Evolutionary conservation across 2,888 invertebrate species (phyloP).

Genomic region (Gisinianus flammeolus): DNA sequence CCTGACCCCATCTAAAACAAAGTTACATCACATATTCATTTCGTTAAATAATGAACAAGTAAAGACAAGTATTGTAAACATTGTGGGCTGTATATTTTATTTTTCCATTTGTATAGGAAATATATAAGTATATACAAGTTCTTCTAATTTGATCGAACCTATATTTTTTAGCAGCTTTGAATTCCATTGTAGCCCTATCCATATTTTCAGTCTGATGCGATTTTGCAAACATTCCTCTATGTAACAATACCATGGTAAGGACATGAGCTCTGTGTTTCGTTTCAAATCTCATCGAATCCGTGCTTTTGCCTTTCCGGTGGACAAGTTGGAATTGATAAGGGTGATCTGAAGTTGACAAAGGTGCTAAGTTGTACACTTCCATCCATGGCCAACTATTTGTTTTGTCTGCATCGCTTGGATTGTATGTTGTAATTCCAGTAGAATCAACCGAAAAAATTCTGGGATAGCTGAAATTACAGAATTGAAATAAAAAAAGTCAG

Average conservation of each 20-base stretch:
- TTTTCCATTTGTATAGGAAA: too few relatives aligned
- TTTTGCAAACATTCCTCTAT: slow-evolving; percentile 71
- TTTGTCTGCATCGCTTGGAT: slow-evolving; percentile 84
- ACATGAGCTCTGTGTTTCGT: slow-evolving; percentile 93
- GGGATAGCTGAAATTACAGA: slow-evolving; percentile 83
- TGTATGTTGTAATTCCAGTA: slow-evolving; percentile 95
- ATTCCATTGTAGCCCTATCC: slow-evolving; percentile 56
- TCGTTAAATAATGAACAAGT: too few relatives aligned
- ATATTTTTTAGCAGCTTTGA: slow-evolving; percentile 54
- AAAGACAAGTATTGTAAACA: too few relatives aligned
- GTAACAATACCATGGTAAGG: slow-evolving; percentile 86
- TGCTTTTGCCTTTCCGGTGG: slow-evolving; percentile 83
- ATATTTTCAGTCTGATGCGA: slow-evolving; percentile 57
- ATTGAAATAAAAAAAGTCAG: too few relatives aligned
- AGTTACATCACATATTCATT: not conserved
- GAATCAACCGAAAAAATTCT: slow-evolving; percentile 96
- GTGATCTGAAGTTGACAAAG: slow-evolving; percentile 64
- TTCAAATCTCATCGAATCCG: slow-evolving; percentile 94
- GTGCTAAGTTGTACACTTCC: slow-evolving; percentile 76
- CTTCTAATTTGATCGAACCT: slow-evolving; percentile 45
- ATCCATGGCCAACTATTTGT: slow-evolving; percentile 93
- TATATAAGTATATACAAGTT: too few relatives aligned
- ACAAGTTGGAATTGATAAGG: slow-evolving; percentile 62
- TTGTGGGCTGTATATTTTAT: not conserved
- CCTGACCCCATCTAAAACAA: slow-evolving; percentile 55